Base-by-base conservation (phyloP, 2,797 vertebrate species). In the Rhinoraja longicauda region DNA sequence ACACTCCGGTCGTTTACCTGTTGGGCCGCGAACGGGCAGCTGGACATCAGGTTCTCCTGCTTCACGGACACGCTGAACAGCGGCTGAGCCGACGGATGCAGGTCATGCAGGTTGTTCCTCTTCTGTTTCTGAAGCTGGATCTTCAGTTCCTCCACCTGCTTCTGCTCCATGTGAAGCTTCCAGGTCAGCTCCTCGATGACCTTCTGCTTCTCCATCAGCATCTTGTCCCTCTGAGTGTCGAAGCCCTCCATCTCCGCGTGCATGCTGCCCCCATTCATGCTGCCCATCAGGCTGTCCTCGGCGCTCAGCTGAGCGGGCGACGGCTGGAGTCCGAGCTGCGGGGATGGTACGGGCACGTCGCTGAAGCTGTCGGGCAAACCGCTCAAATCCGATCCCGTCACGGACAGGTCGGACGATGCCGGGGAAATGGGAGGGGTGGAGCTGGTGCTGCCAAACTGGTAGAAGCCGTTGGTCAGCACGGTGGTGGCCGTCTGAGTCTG, bases 141-240 rank as follows among this genome's bases (percentile, higher is more conserved):
- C 93, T 98, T 96, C 73, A 99, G 95, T 95, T 99, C 98, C 64
- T 99, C 99, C 93, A 99, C 98, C 94, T 99, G 98, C 95, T 98
- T 96, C 95, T 99, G 99, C 93, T 99, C 99, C 94, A 98, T 98
- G 95, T 99, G 98, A 88, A 99, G 96, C 94, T 98, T 99, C 98
- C 98, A 99, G 0, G 98, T 99, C 94, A 99, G 96, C 94, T 99
- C 98, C 36, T 99, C 99, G 78, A 99, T 99, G 94, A 99, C 98
- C 94, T 99, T 99, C 95, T 99, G 99, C 95, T 99, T 99, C 94
- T 99, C 98, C 94, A 99, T 98, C 94, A 99, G 95, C 98, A 99
- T 99, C 95, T 99, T 99, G 95, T 99, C 98, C 94, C 99, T 99
- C 93, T 99, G 98, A 0, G 97, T 97, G 93, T 99, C 98, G 9